A percentile compares a stretch with the other conserved stretches of the same genome.
Conservation (phyloP, 2,888 invertebrate species). For the Lottia gigantea region DNA sequence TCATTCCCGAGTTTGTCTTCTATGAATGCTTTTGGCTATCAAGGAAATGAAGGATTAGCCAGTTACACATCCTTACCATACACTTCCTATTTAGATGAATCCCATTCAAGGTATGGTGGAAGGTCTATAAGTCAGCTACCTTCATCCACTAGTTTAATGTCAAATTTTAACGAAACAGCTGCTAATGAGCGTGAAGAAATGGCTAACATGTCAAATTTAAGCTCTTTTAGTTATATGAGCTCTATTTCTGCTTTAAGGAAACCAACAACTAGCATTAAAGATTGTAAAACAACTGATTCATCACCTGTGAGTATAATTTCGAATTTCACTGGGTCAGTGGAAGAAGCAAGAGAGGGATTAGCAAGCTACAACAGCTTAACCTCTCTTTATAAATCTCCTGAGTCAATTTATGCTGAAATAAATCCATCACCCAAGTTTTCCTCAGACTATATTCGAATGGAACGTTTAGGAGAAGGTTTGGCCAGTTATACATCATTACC, state of each 20-base stretch:
- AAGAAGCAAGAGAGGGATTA: not conserved
- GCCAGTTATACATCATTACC: not conserved
- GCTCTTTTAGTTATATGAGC: not conserved
- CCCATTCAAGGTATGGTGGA: not conserved
- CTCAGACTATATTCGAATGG: not conserved
- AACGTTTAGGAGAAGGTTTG: not conserved
- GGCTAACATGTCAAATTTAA: not conserved
- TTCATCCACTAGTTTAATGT: not conserved
- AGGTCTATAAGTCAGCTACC: slow-evolving; percentile 3
- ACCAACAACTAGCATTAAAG: not conserved
- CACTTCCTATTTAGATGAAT: not conserved
- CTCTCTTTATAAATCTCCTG: not conserved
- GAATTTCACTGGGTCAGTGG: not conserved
- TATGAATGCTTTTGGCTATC: not conserved
- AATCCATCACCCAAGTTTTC: not conserved
- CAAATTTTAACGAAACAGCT: slow-evolving; percentile 1
- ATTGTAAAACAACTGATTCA: not conserved
- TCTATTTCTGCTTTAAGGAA: not conserved
- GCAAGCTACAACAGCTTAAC: slow-evolving; percentile 2
- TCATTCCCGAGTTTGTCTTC: slow-evolving; percentile 1
- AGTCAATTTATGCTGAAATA: not conserved
- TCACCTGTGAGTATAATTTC: not conserved
- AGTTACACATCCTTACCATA: slow-evolving; percentile 1
- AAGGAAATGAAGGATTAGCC: slow-evolving; percentile 4
- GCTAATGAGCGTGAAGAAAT: not conserved